Evolutionary conservation across 2,113 vertebrate species (phyloP).

Genomic region (Erinaceus europaeus): DNA sequence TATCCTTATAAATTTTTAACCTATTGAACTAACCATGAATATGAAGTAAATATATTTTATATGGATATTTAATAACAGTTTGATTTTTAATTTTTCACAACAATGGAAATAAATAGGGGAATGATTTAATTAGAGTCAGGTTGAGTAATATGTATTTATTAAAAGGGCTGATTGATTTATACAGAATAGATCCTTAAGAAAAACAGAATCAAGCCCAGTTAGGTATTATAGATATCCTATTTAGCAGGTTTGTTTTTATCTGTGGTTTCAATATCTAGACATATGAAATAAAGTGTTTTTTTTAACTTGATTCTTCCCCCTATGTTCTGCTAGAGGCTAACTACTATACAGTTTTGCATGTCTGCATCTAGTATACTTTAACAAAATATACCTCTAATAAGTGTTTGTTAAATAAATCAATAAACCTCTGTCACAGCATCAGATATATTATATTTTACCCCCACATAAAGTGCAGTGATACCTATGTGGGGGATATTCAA

Average conservation of each 20-base stretch:
- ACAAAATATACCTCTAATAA: not conserved
- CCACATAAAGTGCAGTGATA: not conserved
- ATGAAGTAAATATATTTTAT: not conserved
- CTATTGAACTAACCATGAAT: not conserved
- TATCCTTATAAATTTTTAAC: not conserved
- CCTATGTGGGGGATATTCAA: not conserved
- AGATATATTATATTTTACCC: not conserved
- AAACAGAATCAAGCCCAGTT: not conserved
- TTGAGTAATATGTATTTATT: not conserved
- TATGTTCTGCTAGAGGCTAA: not conserved
- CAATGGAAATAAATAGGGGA: not conserved
- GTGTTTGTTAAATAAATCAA: not conserved
- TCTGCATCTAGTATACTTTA: not conserved
- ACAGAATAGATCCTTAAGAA: not conserved
- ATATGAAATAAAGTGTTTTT: not conserved
- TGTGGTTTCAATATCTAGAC: not conserved
- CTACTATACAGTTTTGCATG: not conserved
- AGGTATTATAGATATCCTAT: not conserved
- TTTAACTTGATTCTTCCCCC: not conserved
- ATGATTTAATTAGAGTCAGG: not conserved
- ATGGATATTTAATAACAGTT: not conserved
- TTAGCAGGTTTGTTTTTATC: not conserved
- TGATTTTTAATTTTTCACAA: constrained; percentile 37
- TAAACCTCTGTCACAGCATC: not conserved
- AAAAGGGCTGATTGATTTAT: not conserved